Percentiles rank a stretch among this genome's conserved stretches.
phyloP scores from a whole-genome alignment of 2,113 vertebrate species.

The Campylomormyrus tamandua region DNA sequence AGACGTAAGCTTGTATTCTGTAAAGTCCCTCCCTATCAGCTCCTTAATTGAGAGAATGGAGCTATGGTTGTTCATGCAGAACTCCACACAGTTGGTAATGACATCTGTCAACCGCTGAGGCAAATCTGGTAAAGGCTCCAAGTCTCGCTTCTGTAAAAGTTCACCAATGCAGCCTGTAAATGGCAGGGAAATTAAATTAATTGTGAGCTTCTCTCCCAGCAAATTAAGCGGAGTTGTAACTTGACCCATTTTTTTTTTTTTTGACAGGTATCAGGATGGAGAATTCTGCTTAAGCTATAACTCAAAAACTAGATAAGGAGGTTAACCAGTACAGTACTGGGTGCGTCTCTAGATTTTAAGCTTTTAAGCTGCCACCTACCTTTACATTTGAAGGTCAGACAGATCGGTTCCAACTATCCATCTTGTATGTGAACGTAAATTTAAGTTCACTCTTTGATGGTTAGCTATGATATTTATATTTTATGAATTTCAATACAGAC shows the following conservation, averaged over 20 bases:
- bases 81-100: slow-evolving; percentile 19
- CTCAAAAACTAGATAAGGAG: not conserved
- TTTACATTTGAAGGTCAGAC: not conserved
- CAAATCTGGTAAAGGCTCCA: slow-evolving; percentile 22
- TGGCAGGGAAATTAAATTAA: slow-evolving; percentile 16
- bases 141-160: not conserved
- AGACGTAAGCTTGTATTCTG: slow-evolving; percentile 13
- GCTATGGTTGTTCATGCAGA: slow-evolving; percentile 13
- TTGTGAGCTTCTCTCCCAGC: not conserved
- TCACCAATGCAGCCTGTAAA: slow-evolving; percentile 10
- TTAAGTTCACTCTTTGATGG: not conserved
- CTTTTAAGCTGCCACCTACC: not conserved
- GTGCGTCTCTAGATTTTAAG: not conserved
- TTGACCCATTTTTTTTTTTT: not conserved
- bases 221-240: not conserved
- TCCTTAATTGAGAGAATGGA: slow-evolving; percentile 23
- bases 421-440: not conserved
- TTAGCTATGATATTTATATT: not conserved
- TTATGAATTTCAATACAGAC: not conserved
- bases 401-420: not conserved
- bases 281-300: not conserved
- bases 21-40: not conserved
- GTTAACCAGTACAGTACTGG: not conserved
- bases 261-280: not conserved
- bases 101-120: slow-evolving; percentile 18